These are phyloP conservation scores for Schlechtendalia chinensis DNA, from an alignment of 1,140 invertebrate species.

Conservation along the genomic window DNA sequence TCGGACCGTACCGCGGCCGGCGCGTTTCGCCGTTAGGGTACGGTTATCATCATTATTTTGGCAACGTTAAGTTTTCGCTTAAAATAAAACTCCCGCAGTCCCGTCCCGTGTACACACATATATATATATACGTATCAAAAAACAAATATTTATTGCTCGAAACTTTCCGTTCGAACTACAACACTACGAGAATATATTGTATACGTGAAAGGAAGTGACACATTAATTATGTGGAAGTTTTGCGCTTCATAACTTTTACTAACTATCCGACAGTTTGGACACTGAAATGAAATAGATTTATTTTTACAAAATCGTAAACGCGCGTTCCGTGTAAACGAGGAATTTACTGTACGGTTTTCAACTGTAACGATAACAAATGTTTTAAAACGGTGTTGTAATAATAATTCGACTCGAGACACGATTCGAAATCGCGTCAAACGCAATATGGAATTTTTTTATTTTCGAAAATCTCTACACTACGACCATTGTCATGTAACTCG, in stretches of 20 bases:
- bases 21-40: no score
- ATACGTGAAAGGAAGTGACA: slow-evolving; percentile 4
- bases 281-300: background rate
- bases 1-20: no score
- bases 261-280: background rate
- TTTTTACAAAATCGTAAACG: background rate
- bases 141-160: slow-evolving; percentile 5
- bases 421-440: no score
- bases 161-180: slow-evolving; percentile 17
- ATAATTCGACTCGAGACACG: no score
- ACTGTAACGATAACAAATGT: no score
- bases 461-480: no score
- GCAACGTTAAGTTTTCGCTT: background rate
- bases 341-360: background rate
- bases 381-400: no score
- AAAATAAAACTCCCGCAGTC: background rate
- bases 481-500: no score
- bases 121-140: background rate
- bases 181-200: slow-evolving; percentile 11
- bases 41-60: background rate
- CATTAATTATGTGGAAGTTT: slow-evolving; percentile 11
- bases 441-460: no score
- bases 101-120: background rate
- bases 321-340: background rate
- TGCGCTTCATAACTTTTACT: background rate